Percentiles rank a stretch among this genome's conserved stretches.
phyloP scores from a whole-genome alignment of 2,888 invertebrate species.

The Athetis lepigone region DNA sequence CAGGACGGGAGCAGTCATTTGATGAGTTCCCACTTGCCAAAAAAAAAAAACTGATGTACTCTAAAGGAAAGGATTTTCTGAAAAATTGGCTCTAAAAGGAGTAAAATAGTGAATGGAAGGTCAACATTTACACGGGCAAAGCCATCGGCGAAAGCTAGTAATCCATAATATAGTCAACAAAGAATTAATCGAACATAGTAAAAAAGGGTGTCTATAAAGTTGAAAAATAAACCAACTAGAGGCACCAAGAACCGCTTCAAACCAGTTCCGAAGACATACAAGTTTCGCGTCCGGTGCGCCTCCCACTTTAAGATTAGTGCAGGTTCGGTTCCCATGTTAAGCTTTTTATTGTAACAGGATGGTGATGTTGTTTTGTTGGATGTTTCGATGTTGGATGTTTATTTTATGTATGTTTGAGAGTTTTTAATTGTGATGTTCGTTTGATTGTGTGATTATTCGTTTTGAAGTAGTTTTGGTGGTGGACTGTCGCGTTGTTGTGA shows the following conservation, averaged over 20 bases:
- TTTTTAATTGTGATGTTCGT: slow-evolving; percentile 16
- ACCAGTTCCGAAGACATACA: slow-evolving; percentile 71
- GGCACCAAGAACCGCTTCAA: slow-evolving; percentile 34
- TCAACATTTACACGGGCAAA: too few relatives aligned
- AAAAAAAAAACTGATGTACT: too few relatives aligned
- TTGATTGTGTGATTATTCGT: not conserved
- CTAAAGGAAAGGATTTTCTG: too few relatives aligned
- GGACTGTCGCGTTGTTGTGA: too few relatives aligned
- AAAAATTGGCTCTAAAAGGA: too few relatives aligned
- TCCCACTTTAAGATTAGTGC: slow-evolving; percentile 63
- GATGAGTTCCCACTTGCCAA: too few relatives aligned
- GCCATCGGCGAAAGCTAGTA: too few relatives aligned
- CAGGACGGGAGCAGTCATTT: too few relatives aligned
- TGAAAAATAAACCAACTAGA: slow-evolving; percentile 43
- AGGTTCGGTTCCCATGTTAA: slow-evolving; percentile 55
- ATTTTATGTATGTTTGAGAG: slow-evolving; percentile 38
- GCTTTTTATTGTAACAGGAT: slow-evolving; percentile 59
- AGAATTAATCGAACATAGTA: too few relatives aligned
- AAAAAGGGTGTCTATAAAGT: slow-evolving; percentile 40
- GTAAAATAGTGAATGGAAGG: too few relatives aligned
- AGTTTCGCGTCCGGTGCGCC: slow-evolving; percentile 70
- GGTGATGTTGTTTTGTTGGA: slow-evolving; percentile 38
- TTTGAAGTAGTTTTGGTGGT: not conserved
- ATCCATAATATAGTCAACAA: too few relatives aligned
- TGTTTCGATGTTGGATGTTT: slow-evolving; percentile 32